Conservation (phyloP, 2,797 vertebrate genomes). For the Ctenopoma kingsleyae region DNA sequence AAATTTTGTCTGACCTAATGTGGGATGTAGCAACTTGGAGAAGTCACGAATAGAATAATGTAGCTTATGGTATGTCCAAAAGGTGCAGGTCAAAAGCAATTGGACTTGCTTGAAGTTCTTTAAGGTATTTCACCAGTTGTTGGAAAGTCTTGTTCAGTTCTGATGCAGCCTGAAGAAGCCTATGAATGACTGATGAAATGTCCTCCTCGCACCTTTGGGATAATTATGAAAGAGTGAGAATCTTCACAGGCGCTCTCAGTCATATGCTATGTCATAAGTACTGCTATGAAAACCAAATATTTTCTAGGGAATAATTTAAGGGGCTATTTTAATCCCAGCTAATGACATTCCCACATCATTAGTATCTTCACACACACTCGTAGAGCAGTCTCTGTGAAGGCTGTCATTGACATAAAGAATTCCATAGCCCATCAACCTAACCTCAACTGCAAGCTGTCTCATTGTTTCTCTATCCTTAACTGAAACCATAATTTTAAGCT, state of each 20-base stretch:
- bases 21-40: background rate
- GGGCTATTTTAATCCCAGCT: slow-evolving; percentile 30
- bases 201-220: too few relatives aligned
- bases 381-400: slow-evolving; percentile 18
- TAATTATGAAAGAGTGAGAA: too few relatives aligned
- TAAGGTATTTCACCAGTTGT: too few relatives aligned
- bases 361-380: slow-evolving; percentile 27
- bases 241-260: slow-evolving; percentile 3
- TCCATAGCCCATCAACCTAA: too few relatives aligned
- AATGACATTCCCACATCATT: slow-evolving; percentile 14
- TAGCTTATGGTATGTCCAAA: background rate
- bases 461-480: too few relatives aligned
- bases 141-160: too few relatives aligned
- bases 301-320: slow-evolving; percentile 11
- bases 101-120: too few relatives aligned
- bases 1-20: slow-evolving; percentile 18
- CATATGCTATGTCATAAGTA: slow-evolving; percentile 16
- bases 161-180: too few relatives aligned
- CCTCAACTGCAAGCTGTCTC: too few relatives aligned
- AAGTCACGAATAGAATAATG: slow-evolving; percentile 10
- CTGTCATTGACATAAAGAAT: background rate
- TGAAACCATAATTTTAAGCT: too few relatives aligned
- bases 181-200: too few relatives aligned
- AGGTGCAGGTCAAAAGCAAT: too few relatives aligned
- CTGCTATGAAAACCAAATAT: slow-evolving; percentile 14